Base-by-base conservation (phyloP, 2,888 invertebrate species). In the Spialia ferax region DNA sequence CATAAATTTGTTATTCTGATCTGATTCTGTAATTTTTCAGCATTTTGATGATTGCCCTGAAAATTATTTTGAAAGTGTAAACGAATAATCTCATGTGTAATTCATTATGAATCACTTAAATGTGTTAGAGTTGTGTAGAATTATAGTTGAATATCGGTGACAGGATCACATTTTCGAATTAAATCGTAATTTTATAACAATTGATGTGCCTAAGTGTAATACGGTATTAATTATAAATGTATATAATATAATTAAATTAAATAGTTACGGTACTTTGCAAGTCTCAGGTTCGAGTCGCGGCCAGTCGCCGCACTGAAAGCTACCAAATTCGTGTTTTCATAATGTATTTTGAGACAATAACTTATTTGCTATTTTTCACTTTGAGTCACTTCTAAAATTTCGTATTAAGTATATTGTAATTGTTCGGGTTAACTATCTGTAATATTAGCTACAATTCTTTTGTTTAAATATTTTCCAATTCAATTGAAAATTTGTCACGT, bases 121-220 rank as follows among this genome's bases (percentile, higher is more conserved):
- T 85, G 84, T 86, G 82, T 78, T 88, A 89, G 88, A 83, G 79
- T 85, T 78, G 90, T 91, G 86, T 90, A 90, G 88, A 75, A 23
- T 66, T 61, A 76, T 80, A 80, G 83, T 77, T 84, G 82, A 82
- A 79, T 84, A 82, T 83, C 81, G 84, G 86, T 85, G 87, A 86
- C 86, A 81, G 83, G 86, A 85, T 87, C 87, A 88, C 88, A 79
- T 85, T 91, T 90, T 91, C 87, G 87, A 88, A 91, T 89, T 89
- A 88, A 89, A 87, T 85, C 82, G 89, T 93, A 90, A 92, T 90
- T 93, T 91, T 91, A 93, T 92, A 94, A 94, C 87, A 94, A 94
- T 94, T 90, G 94, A 94, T 94, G 94, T 94, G 94, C 94, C 94
- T 94, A 94, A 93, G 93, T 94, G 94, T 94, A 91, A 88, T 88